A percentile compares a stretch with the other conserved stretches of the same genome.
Evolutionary conservation across 2,113 vertebrate species (phyloP).

Genomic region (Pseudopipra pipra): DNA sequence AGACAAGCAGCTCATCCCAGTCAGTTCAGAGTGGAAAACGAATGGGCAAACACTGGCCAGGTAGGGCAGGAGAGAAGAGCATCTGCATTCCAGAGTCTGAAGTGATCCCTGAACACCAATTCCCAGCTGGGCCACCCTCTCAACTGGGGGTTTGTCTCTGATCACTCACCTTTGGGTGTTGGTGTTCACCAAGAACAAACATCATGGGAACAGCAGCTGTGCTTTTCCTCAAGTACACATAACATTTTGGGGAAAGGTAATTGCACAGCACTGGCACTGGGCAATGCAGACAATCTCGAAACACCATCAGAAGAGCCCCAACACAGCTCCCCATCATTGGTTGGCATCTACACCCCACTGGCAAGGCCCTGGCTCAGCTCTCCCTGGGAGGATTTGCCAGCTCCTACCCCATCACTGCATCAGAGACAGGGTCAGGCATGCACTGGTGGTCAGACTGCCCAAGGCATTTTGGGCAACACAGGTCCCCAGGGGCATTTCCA

Average conservation of each 20-base stretch:
- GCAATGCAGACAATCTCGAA: background rate
- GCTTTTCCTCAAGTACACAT: background rate
- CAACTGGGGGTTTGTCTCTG: background rate
- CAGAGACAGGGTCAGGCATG: fast-evolving
- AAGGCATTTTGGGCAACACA: background rate
- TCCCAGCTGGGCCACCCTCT: background rate
- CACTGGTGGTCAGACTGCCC: fast-evolving
- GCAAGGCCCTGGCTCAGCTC: background rate
- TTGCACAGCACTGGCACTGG: fast-evolving
- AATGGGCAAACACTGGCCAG: background rate
- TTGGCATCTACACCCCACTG: background rate
- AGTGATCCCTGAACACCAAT: background rate
- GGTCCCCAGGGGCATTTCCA: background rate
- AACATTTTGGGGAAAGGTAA: background rate
- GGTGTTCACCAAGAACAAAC: background rate
- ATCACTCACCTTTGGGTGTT: background rate
- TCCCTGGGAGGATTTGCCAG: fast-evolving
- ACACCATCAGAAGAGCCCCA: background rate
- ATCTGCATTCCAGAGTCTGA: background rate
- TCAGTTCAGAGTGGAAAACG: fast-evolving
- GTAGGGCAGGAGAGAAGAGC: background rate
- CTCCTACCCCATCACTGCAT: background rate
- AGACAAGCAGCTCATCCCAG: background rate
- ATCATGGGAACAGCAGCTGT: fast-evolving
- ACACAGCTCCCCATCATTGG: background rate